Conservation (phyloP, 2,113 vertebrate species). For the Erythrocercus mccallii region DNA sequence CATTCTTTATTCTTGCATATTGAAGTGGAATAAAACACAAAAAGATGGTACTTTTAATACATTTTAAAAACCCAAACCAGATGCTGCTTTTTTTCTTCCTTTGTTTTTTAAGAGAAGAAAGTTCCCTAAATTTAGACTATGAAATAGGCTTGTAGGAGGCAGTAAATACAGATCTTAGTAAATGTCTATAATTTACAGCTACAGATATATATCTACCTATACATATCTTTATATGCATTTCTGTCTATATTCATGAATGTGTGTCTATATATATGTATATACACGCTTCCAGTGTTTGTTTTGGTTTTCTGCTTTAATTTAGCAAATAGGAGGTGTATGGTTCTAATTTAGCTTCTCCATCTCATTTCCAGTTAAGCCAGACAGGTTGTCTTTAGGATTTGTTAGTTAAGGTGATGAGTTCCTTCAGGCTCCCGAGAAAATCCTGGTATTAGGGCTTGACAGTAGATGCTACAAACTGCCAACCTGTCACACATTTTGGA, state of each 20-base stretch:
- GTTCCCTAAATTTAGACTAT: conserved; percentile 9
- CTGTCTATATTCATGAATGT: not conserved
- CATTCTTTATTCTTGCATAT: not conserved
- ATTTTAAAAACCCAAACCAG: not conserved
- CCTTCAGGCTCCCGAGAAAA: conserved; percentile 1
- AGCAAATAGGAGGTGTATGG: not conserved
- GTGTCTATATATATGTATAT: not conserved
- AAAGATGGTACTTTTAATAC: not conserved
- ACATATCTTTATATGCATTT: not conserved
- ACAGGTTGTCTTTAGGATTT: conserved; percentile 41
- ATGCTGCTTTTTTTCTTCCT: not conserved
- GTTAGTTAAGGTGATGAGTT: conserved; percentile 22
- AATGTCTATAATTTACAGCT: conserved; percentile 15
- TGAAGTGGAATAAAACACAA: not conserved
- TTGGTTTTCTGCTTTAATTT: conserved; percentile 25
- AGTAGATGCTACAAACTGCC: not conserved
- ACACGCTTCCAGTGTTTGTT: not conserved
- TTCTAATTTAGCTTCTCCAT: not conserved
- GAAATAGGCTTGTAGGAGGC: not conserved
- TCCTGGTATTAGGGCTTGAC: not conserved
- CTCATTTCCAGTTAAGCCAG: conserved; percentile 9
- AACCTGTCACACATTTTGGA: not conserved
- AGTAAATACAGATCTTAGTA: conserved; percentile 8
- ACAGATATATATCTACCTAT: not conserved
- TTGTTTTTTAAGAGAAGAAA: not conserved